These are phyloP conservation scores for Neotragus moschatus DNA, from an alignment of 2,113 vertebrate species.

Conservation along the genomic window DNA sequence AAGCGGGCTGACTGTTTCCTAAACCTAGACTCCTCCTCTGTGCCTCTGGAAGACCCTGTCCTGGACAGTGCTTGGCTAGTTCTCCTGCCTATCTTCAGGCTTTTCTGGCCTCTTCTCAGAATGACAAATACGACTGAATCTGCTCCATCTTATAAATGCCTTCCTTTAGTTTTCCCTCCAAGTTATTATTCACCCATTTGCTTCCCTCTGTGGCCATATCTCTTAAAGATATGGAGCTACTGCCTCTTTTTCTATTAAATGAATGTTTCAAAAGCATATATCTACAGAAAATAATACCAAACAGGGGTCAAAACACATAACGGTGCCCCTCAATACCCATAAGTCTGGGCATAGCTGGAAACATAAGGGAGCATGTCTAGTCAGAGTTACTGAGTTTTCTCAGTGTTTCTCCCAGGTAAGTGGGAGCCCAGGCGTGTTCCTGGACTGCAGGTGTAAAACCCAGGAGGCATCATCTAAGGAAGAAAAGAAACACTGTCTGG, in stretches of 20 bases:
- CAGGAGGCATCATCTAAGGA: not conserved
- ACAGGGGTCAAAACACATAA: not conserved
- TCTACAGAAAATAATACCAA: not conserved
- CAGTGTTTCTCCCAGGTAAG: not conserved
- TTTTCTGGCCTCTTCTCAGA: not conserved
- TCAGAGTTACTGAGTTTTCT: not conserved
- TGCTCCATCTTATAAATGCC: not conserved
- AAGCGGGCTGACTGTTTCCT: not conserved
- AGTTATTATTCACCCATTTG: not conserved
- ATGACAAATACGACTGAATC: not conserved
- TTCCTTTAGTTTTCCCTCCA: not conserved
- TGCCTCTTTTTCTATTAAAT: not conserved
- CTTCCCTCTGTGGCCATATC: not conserved
- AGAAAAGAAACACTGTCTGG: not conserved
- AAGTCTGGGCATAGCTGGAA: not conserved
- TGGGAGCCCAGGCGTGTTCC: not conserved
- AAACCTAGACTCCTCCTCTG: not conserved
- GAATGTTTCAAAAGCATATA: not conserved
- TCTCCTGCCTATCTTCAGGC: not conserved
- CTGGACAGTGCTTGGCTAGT: not conserved
- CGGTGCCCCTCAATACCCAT: fast-evolving
- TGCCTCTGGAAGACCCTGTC: not conserved
- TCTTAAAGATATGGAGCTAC: not conserved
- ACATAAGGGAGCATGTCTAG: not conserved
- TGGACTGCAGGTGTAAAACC: not conserved